Evolutionary conservation across 2,888 invertebrate species (phyloP), one percentile per base, ranked within the genome.

Genomic region (Gymnoscelis rufifasciata): DNA sequence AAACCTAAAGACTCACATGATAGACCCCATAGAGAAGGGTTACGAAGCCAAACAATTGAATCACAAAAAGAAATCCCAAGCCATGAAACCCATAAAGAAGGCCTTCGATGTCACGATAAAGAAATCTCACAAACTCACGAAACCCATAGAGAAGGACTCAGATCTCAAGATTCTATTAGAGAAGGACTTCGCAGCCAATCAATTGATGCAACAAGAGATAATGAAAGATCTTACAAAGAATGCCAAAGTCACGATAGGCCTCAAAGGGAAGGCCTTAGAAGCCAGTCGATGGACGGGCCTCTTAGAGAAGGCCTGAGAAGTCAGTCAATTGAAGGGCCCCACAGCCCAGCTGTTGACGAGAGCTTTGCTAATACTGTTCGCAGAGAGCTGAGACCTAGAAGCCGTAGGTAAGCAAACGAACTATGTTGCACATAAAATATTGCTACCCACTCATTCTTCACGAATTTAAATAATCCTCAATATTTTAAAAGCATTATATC

Each of bases 301-400:
- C 23, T 38, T 29, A 42, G 47, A 12, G 47, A 47, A 10, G 43
- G 43, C 5, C 36, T 47, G 0, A 43, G 43, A 6, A 47, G 47
- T 19, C 47, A 47, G 12, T 36, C 43, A 1, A 39, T 29, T 12
- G 47, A 47, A 12, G 43, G 39, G 2, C 47, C 38, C 1, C 26
- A 26, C 6, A 44, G 40, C 33, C 44, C 43, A 3, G 31, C 13
- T 23, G 43, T 40, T 1, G 49, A 49, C 3, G 49, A 49, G 3
- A 49, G 12, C 27, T 33, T 41, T 3, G 28, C 15, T 1, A 41
- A 38, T 29, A 41, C 49, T 2, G 31, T 40, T 10, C 30, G 49
- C 1, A 31, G 44, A 13, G 44, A 44, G 12, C 14, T 44, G 8
- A 28, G 49, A 2, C 49, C 49, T 15, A 43, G 49, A 4, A 49